Evolutionary conservation across 2,113 vertebrate genomes (phyloP).

Genomic region (Nesoenas mayeri): DNA sequence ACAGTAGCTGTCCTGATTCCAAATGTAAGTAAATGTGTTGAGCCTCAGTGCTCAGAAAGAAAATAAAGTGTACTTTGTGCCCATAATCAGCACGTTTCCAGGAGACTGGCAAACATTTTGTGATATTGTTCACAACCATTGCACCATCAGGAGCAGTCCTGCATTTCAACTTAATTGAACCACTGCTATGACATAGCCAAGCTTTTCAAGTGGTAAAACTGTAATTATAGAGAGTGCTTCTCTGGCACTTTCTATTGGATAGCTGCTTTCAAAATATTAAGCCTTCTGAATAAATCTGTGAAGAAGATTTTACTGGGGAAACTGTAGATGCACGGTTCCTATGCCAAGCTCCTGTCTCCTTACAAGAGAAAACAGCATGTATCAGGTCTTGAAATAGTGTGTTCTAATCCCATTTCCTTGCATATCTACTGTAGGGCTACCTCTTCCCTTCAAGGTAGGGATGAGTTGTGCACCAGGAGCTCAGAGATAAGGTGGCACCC

Average conservation of each 20-base stretch:
- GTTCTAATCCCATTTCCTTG: background rate
- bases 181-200: background rate
- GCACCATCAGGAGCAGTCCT: slow-evolving; percentile 22
- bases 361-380: background rate
- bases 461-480: background rate
- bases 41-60: background rate
- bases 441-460: background rate
- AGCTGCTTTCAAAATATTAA: background rate
- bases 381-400: background rate
- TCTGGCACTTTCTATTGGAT: background rate
- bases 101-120: slow-evolving; percentile 22
- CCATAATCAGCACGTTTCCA: slow-evolving; percentile 5
- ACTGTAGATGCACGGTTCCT: fast-evolving
- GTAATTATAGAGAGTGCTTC: background rate
- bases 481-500: background rate
- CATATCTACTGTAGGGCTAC: fast-evolving
- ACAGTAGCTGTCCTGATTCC: slow-evolving; percentile 1
- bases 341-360: background rate
- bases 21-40: background rate
- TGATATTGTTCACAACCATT: background rate
- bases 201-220: slow-evolving; percentile 4
- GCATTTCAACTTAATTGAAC: slow-evolving; percentile 31
- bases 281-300: background rate
- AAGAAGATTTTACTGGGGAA: background rate
- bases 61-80: background rate